Conservation (phyloP, 2,113 vertebrate species). For the Elephantulus edwardii region DNA sequence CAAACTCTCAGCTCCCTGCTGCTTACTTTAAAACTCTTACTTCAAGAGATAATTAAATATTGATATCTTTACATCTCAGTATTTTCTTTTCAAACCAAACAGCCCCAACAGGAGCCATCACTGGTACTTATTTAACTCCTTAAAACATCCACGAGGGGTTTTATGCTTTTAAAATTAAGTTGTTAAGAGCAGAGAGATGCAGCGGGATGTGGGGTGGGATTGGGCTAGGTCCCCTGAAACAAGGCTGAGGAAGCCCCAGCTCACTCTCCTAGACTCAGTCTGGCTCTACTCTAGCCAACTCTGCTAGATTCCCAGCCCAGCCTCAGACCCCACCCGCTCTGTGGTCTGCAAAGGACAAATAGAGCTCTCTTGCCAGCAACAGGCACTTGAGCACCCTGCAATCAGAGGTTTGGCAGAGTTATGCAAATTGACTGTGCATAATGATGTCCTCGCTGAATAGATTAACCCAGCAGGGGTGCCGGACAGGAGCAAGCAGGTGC, state of each 20-base stretch:
- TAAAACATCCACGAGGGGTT: slow-evolving; percentile 58
- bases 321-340: background rate
- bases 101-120: slow-evolving; percentile 74
- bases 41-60: slow-evolving; percentile 78
- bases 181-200: slow-evolving; percentile 32
- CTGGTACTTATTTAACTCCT: slow-evolving; percentile 70
- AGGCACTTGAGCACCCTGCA: slow-evolving; percentile 49
- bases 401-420: slow-evolving; percentile 61
- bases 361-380: slow-evolving; percentile 2
- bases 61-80: slow-evolving; percentile 77
- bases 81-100: slow-evolving; percentile 77
- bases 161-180: slow-evolving; percentile 65
- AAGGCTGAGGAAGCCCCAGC: background rate
- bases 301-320: background rate
- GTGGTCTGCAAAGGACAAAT: slow-evolving; percentile 50
- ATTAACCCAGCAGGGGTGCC: slow-evolving; percentile 32
- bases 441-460: slow-evolving; percentile 44
- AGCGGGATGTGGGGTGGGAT: background rate
- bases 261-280: background rate
- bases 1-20: slow-evolving; percentile 51
- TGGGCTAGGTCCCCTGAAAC: background rate
- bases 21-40: slow-evolving; percentile 63
- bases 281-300: background rate
- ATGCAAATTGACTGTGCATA: slow-evolving; percentile 59
- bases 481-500: slow-evolving; percentile 53